Evolutionary conservation across 2,888 invertebrate species (phyloP), one percentile per base, ranked within the genome.

Genomic region (Drosophila mayaguana): DNA sequence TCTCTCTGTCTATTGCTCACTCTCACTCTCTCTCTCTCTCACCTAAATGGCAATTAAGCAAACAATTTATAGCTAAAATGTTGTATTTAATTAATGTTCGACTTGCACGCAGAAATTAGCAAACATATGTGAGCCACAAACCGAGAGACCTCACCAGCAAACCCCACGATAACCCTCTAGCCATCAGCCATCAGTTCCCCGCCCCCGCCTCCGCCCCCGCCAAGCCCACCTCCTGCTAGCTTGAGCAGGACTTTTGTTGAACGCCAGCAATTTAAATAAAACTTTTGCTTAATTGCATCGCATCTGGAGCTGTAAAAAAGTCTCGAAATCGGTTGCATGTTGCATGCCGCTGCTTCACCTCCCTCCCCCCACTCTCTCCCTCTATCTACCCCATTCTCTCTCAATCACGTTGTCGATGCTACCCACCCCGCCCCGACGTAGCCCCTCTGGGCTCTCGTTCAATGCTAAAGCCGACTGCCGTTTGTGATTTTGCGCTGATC

Each of bases 31-130:
- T 1, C 36, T 36, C 43, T 12, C 32, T 32, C 32, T 32, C 62
- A 65, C 79, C 81, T 86, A 88, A 84, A 84, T 84, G 88, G 84
- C 84, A 84, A 84, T 88, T 84, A 84, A 84, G 88, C 88, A 86
- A 88, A 84, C 84, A 84, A 84, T 84, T 84, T 84, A 84, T 84
- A 80, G 89, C 84, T 65, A 67, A 88, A 85, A 85, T 86, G 84
- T 86, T 83, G 75, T 69, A 77, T 86, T 88, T 88, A 85, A 88
- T 84, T 84, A 84, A 84, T 84, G 84, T 88, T 88, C 76, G 73
- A 88, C 78, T 86, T 84, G 84, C 84, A 84, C 84, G 84, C 84
- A 84, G 84, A 84, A 84, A 84, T 84, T 84, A 84, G 84, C 86
- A 86, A 85, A 84, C 84, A 84, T 57, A 83, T 84, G 84, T 88